A percentile compares a stretch with the other conserved stretches of the same genome.
Evolutionary conservation across 2,113 vertebrate species (phyloP).

Genomic region (Lepidothrix coronata): DNA sequence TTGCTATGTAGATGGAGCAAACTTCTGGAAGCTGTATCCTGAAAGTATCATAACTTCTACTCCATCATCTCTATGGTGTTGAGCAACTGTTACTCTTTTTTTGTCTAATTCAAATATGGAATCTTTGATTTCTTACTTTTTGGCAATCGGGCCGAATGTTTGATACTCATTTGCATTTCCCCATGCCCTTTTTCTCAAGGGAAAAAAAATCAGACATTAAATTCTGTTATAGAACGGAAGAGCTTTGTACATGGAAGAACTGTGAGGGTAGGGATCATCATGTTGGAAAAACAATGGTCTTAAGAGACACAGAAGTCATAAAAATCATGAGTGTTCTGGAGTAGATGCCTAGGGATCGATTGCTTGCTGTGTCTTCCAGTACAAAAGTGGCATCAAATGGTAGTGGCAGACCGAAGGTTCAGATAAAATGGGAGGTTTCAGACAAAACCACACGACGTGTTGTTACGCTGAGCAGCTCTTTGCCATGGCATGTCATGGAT

Average conservation of each 20-base stretch:
- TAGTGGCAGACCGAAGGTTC: not conserved
- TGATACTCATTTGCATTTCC: not conserved
- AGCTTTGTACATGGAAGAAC: not conserved
- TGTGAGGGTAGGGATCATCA: not conserved
- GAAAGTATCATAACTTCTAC: not conserved
- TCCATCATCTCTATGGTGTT: not conserved
- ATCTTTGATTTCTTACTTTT: not conserved
- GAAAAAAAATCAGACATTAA: not conserved
- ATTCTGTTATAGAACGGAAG: not conserved
- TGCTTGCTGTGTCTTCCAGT: not conserved
- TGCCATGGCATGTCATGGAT: not conserved
- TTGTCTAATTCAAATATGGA: not conserved
- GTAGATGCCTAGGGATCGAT: not conserved
- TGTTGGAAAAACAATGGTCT: not conserved
- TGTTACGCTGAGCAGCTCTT: not conserved
- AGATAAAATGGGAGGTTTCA: not conserved
- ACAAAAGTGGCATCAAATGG: not conserved
- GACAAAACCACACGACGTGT: not conserved
- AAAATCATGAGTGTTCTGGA: not conserved
- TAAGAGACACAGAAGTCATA: fast-evolving
- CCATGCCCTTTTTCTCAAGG: not conserved
- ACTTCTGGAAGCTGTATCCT: not conserved
- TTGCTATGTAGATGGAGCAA: not conserved
- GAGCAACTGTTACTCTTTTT: not conserved
- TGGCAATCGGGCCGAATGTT: not conserved